phyloP scores from a whole-genome alignment of 2,113 vertebrate genomes.

The Telmatochromis brachygnathus region DNA sequence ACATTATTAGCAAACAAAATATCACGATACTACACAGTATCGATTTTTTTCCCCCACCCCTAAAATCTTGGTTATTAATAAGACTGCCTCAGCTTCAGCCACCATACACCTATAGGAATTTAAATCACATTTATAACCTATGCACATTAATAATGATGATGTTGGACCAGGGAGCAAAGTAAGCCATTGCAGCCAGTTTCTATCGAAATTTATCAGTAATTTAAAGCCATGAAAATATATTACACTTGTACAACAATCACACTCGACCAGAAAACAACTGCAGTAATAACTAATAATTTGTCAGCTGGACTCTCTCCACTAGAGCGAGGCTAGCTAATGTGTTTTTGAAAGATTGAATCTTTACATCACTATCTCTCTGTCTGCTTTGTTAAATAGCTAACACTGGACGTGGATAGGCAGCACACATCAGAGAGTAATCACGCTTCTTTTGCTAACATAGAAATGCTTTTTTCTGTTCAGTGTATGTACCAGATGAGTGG shows the following conservation, averaged over 20 bases:
- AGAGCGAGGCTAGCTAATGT: not conserved
- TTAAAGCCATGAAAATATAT: not conserved
- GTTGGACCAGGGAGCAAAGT: not conserved
- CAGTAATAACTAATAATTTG: not conserved
- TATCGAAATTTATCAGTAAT: not conserved
- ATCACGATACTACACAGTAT: too few relatives aligned
- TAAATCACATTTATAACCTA: not conserved
- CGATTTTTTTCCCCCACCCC: too few relatives aligned
- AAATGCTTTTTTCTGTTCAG: conserved; percentile 45
- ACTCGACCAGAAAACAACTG: not conserved
- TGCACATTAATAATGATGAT: not conserved
- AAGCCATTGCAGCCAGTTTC: not conserved
- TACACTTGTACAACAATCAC: not conserved
- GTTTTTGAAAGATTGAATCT: not conserved
- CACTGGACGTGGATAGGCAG: not conserved
- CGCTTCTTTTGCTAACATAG: not conserved
- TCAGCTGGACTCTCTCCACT: not conserved
- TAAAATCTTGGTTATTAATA: not conserved
- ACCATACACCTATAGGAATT: not conserved
- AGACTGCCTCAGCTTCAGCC: not conserved
- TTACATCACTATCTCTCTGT: not conserved
- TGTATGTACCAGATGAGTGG: conserved; percentile 97
- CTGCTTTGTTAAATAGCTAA: not conserved
- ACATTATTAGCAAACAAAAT: too few relatives aligned
- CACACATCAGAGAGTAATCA: not conserved